Conservation (phyloP, 2,113 vertebrate species). For the Podarcis cretensis region DNA sequence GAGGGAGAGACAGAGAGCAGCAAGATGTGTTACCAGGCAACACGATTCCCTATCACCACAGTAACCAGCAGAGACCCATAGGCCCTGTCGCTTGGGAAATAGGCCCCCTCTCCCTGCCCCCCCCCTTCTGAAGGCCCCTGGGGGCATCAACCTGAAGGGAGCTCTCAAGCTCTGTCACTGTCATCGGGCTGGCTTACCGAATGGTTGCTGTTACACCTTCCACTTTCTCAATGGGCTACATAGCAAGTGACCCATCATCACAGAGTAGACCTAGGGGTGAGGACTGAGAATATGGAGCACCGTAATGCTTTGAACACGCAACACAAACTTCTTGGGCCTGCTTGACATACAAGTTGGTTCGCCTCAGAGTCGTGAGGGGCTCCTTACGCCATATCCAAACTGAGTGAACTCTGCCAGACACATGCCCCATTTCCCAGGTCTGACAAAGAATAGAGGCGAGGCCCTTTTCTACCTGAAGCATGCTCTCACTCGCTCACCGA, state of each 20-base stretch:
- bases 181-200: background rate
- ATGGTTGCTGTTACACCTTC: background rate
- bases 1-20: slow-evolving; percentile 25
- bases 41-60: slow-evolving; percentile 45
- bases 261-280: background rate
- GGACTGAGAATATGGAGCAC: background rate
- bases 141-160: background rate
- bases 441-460: background rate
- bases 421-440: background rate
- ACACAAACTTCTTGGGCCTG: background rate
- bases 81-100: slow-evolving; percentile 50
- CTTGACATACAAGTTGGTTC: background rate
- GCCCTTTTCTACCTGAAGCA: background rate
- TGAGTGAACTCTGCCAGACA: background rate
- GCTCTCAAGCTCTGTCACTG: background rate
- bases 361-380: background rate
- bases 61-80: slow-evolving; percentile 53
- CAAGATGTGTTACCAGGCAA: slow-evolving; percentile 65
- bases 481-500: background rate
- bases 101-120: background rate
- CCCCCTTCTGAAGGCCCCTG: background rate
- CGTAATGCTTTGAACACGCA: background rate
- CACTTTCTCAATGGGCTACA: background rate
- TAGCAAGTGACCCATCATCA: background rate
- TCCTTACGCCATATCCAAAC: background rate